Evolutionary conservation across 2,113 vertebrate genomes (phyloP), one percentile per base, ranked within the genome.

Genomic region (Steatornis caripensis): DNA sequence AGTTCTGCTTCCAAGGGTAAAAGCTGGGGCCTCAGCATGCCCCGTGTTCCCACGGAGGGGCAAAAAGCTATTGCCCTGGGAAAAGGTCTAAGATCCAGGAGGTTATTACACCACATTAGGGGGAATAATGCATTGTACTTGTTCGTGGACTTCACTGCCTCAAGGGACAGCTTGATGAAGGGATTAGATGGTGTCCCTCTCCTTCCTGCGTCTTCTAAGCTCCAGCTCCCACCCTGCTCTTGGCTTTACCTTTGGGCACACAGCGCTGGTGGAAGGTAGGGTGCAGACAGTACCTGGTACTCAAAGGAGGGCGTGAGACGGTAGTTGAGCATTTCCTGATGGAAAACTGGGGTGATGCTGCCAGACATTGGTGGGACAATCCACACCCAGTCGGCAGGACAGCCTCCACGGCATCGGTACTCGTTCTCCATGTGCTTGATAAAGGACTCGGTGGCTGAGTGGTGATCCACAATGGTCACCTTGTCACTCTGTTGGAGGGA

Each of bases 381-480:
- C 99, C 99, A 99, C 34, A 99, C 99, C 99, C 99, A 99, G 98
- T 99, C 99, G 0, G 99, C 99, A 0, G 99, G 99, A 54, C 99
- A 99, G 51, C 99, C 99, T 1, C 99, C 99, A 10, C 99, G 98
- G 94, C 99, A 99, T 9, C 99, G 98, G 81, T 98, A 99, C 85
- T 99, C 99, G 0, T 99, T 99, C 96, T 99, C 99, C 99, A 99
- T 99, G 98, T 99, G 99, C 96, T 99, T 99, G 97, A 99, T 99
- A 90, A 99, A 99, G 95, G 99, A 99, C 97, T 99, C 99, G 0
- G 99, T 99, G 94, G 99, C 99, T 0, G 99, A 99, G 96, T 99
- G 99, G 89, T 99, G 99, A 96, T 99, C 99, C 30, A 99, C 99
- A 26, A 99, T 99, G 92, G 99, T 99, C 97, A 99, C 99, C 93